Evolutionary conservation across 1,140 invertebrate genomes (phyloP).

Genomic region (Anoplolepis gracilipes): DNA sequence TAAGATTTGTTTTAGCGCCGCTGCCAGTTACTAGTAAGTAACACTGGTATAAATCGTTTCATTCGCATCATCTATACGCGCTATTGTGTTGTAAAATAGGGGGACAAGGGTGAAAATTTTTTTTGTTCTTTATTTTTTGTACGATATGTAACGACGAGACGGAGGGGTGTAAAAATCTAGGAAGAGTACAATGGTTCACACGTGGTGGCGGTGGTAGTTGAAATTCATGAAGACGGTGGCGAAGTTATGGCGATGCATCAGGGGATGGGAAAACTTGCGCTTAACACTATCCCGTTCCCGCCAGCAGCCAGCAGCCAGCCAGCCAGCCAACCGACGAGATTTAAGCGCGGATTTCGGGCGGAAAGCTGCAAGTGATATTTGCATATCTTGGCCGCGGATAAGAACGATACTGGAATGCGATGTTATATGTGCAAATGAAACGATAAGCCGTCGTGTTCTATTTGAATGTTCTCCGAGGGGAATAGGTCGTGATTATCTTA

Average conservation of each 20-base stretch:
- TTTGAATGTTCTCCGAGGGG: slow-evolving; percentile 21
- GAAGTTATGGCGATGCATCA: slow-evolving; percentile 55
- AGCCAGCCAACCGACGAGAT: slow-evolving; percentile 22
- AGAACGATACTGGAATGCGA: slow-evolving; percentile 64
- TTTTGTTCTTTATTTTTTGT: background rate
- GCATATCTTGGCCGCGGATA: slow-evolving; percentile 69
- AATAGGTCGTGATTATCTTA: slow-evolving; percentile 15
- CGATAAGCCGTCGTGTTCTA: slow-evolving; percentile 66
- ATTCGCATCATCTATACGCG: slow-evolving; percentile 16
- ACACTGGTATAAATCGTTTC: slow-evolving; percentile 15
- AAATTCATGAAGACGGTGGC: slow-evolving; percentile 62
- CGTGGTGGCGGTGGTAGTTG: background rate
- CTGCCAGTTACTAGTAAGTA: slow-evolving; percentile 22
- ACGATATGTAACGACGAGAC: slow-evolving; percentile 7
- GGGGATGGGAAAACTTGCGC: slow-evolving; percentile 39
- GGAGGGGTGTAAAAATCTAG: background rate
- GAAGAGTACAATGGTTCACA: slow-evolving; percentile 1
- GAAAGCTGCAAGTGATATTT: slow-evolving; percentile 65
- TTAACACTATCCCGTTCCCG: slow-evolving; percentile 43
- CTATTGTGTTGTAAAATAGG: slow-evolving; percentile 33
- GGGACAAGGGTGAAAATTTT: slow-evolving; percentile 16
- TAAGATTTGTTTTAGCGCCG: slow-evolving; percentile 33
- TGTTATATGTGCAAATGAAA: slow-evolving; percentile 69
- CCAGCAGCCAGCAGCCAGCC: slow-evolving; percentile 18
- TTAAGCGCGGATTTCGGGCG: slow-evolving; percentile 67